phyloP scores from a whole-genome alignment of 2,888 invertebrate species.

The Rhorus exstirpatorius region DNA sequence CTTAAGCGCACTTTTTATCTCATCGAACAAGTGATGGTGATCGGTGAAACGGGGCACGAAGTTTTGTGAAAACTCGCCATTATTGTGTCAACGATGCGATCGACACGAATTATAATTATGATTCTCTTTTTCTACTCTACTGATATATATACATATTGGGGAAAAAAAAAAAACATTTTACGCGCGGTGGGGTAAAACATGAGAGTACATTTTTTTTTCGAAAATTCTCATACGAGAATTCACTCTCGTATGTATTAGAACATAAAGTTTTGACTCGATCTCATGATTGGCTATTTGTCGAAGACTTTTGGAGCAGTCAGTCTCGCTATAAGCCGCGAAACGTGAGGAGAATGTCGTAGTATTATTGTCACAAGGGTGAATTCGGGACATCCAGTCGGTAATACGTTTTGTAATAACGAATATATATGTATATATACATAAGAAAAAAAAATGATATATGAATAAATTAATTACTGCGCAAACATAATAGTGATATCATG shows the following conservation, averaged over 20 bases:
- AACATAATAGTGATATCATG: conserved; percentile 19
- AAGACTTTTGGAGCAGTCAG: conserved; percentile 37
- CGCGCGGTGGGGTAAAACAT: no score
- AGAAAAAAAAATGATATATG: not conserved
- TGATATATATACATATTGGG: no score
- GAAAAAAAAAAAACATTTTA: no score
- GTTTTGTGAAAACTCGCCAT: not conserved
- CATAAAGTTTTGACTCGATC: not conserved
- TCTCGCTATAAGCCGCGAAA: conserved; percentile 32
- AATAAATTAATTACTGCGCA: conserved; percentile 22
- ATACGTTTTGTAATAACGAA: not conserved
- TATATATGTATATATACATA: not conserved
- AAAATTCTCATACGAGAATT: no score
- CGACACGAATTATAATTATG: not conserved
- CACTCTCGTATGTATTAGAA: not conserved
- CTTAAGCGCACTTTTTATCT: conserved; percentile 64
- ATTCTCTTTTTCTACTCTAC: no score
- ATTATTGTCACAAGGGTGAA: conserved; percentile 61
- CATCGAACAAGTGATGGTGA: conserved; percentile 16
- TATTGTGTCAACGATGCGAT: conserved; percentile 13
- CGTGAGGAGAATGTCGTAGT: conserved; percentile 10
- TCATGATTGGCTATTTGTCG: conserved; percentile 7
- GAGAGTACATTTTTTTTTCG: no score
- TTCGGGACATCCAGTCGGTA: conserved; percentile 20
- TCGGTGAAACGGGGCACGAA: not conserved